Percentiles rank a stretch among this genome's conserved stretches.
phyloP scores from a whole-genome alignment of 1,140 invertebrate genomes.

The Cryptotermes secundus region DNA sequence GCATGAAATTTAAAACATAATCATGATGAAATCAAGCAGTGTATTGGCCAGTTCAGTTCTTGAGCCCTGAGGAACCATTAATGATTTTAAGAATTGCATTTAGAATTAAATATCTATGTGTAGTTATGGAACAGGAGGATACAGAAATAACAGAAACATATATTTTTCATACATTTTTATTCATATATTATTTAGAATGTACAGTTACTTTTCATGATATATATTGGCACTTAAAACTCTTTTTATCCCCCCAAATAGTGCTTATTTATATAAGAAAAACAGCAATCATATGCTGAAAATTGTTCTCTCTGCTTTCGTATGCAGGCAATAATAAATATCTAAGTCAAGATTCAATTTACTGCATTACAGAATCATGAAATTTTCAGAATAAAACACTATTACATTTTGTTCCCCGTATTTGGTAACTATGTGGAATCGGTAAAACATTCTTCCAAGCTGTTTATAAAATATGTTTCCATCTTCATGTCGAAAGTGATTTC shows the following conservation, averaged over 20 bases:
- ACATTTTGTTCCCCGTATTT: too few relatives aligned
- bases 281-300: background rate
- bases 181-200: background rate
- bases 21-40: background rate
- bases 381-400: too few relatives aligned
- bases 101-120: background rate
- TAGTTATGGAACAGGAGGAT: background rate
- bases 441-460: too few relatives aligned
- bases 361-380: too few relatives aligned
- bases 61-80: too few relatives aligned
- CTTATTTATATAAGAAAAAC: background rate
- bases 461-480: too few relatives aligned
- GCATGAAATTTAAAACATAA: background rate
- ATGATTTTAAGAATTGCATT: background rate
- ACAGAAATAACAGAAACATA: background rate
- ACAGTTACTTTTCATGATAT: background rate
- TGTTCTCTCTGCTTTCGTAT: background rate
- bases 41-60: background rate
- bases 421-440: too few relatives aligned
- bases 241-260: background rate
- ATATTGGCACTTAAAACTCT: background rate
- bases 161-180: background rate
- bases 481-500: too few relatives aligned
- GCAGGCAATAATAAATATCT: too few relatives aligned
- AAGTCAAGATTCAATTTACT: too few relatives aligned